Percentiles rank a stretch among this genome's conserved stretches.
phyloP scores from a whole-genome alignment of 1,140 invertebrate genomes.

The Galendromus occidentalis region DNA sequence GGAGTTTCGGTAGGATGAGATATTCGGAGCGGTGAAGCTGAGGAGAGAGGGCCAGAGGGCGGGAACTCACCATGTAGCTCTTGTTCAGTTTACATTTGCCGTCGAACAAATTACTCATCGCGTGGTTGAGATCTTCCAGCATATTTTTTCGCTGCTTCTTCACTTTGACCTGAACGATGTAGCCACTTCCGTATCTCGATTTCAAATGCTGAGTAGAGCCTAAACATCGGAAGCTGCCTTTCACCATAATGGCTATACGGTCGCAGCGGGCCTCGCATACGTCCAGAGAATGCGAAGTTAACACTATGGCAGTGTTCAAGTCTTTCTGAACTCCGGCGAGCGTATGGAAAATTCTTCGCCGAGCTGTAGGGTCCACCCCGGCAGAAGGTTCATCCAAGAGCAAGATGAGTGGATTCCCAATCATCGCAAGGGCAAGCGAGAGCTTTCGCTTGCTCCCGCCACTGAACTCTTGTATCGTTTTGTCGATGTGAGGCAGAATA shows the following conservation, averaged over 20 bases:
- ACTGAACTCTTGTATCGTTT: slow-evolving; percentile 35
- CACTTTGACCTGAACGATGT: slow-evolving; percentile 37
- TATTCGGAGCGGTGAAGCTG: too few relatives aligned
- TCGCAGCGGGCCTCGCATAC: slow-evolving; percentile 70
- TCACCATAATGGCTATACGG: slow-evolving; percentile 65
- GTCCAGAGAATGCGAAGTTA: slow-evolving; percentile 56
- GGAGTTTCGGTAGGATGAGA: too few relatives aligned
- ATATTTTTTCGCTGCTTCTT: not conserved
- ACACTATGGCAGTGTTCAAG: slow-evolving; percentile 29
- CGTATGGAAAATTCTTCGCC: slow-evolving; percentile 29
- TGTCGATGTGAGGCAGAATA: too few relatives aligned
- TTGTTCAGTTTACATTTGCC: too few relatives aligned
- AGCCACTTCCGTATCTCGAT: slow-evolving; percentile 51
- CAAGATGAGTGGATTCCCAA: slow-evolving; percentile 29
- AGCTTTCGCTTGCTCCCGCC: slow-evolving; percentile 35
- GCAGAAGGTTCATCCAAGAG: slow-evolving; percentile 32
- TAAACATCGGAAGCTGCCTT: slow-evolving; percentile 50
- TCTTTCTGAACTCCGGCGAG: not conserved
- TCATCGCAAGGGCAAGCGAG: slow-evolving; percentile 32
- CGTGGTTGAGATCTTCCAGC: slow-evolving; percentile 10
- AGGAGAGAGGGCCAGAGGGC: too few relatives aligned
- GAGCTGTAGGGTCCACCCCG: slow-evolving; percentile 31
- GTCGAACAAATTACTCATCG: not conserved
- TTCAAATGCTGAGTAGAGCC: slow-evolving; percentile 48
- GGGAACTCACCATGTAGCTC: too few relatives aligned